Evolutionary conservation across 23 tunicate species (phyloP).

Genomic region (Trididemnum miniatum): DNA sequence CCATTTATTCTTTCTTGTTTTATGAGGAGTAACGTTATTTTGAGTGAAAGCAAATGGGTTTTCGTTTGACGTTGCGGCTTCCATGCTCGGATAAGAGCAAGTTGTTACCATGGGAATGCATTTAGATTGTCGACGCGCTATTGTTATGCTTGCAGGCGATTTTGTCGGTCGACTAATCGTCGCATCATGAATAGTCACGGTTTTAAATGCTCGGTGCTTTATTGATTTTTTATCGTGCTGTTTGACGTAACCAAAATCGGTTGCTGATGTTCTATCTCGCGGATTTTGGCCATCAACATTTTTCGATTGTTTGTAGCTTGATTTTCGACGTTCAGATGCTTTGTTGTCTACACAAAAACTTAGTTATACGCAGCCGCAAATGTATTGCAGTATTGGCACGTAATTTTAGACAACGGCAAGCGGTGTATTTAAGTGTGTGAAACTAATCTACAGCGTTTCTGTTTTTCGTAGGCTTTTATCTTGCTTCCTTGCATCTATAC

Average conservation of each 20-base stretch:
- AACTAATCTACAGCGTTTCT: too few relatives aligned
- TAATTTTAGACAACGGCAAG: too few relatives aligned
- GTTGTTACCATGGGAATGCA: background rate
- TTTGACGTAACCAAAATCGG: background rate
- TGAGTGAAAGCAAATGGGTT: background rate
- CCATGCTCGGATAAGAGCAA: too few relatives aligned
- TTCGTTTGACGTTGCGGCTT: background rate
- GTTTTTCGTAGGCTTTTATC: too few relatives aligned
- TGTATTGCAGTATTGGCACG: too few relatives aligned
- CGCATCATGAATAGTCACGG: background rate
- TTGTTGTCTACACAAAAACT: background rate
- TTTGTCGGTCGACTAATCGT: background rate
- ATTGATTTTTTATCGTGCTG: background rate
- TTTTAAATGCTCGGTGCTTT: background rate
- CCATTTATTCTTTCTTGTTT: background rate
- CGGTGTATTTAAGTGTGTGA: too few relatives aligned
- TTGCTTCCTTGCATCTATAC: too few relatives aligned
- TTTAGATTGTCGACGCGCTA: slow-evolving; percentile 1
- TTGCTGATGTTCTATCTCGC: background rate
- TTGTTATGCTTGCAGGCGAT: background rate
- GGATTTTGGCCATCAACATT: background rate
- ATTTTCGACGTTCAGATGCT: background rate
- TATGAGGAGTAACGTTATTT: background rate
- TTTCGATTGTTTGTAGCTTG: background rate
- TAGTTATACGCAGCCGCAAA: too few relatives aligned